These are phyloP conservation scores for Crematogaster levior DNA, from an alignment of 2,888 invertebrate genomes.

Conservation along the genomic window DNA sequence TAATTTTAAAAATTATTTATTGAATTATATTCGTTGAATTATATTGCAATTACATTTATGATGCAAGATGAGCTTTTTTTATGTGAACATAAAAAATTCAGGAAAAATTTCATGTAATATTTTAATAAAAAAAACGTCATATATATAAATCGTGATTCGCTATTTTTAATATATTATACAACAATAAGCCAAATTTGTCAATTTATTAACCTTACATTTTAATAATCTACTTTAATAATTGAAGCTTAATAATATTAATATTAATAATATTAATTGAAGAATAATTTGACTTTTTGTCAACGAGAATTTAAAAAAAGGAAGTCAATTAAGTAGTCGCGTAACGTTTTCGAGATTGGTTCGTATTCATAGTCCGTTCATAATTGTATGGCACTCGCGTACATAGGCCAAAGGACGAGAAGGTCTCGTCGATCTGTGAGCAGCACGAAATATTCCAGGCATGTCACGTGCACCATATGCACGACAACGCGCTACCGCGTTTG, in stretches of 20 bases:
- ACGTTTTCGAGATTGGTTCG: constrained; percentile 41
- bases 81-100: background rate
- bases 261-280: background rate
- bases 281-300: background rate
- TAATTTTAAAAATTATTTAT: background rate
- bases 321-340: background rate
- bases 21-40: background rate
- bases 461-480: constrained; percentile 68
- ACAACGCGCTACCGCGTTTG: constrained; percentile 65
- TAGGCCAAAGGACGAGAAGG: constrained; percentile 41
- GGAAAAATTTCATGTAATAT: background rate
- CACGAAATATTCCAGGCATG: constrained; percentile 58
- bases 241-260: background rate
- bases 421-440: constrained; percentile 29
- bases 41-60: background rate
- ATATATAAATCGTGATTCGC: background rate
- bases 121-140: background rate
- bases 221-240: background rate
- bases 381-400: constrained; percentile 47
- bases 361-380: constrained; percentile 44
- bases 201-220: background rate
- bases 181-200: background rate
- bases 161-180: background rate
- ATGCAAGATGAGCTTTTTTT: background rate
- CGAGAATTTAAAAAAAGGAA: background rate